These are phyloP conservation scores for Malacosoma neustria DNA, from an alignment of 2,888 invertebrate genomes.

Conservation along the genomic window DNA sequence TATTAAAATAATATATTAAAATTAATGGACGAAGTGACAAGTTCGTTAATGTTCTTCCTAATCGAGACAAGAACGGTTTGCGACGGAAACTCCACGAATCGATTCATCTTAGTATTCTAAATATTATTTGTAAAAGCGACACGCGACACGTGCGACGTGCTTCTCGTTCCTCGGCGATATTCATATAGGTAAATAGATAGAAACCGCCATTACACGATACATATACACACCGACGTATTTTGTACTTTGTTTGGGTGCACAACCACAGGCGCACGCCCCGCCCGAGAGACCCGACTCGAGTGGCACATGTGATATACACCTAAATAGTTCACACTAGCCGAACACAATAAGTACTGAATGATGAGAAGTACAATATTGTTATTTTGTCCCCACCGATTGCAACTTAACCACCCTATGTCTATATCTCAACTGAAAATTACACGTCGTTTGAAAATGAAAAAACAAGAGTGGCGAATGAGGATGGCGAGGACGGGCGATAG, in stretches of 20 bases:
- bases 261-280: constrained; percentile 49
- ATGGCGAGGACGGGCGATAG: no score
- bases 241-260: neutral
- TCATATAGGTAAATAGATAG: no score
- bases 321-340: neutral
- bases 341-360: constrained; percentile 20
- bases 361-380: constrained; percentile 74
- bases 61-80: constrained; percentile 67
- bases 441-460: neutral
- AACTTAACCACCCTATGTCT: no score
- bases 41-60: constrained; percentile 72
- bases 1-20: constrained; percentile 70
- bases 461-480: constrained; percentile 25
- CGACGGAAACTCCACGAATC: constrained; percentile 71
- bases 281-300: no score
- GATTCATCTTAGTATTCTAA: constrained; percentile 32
- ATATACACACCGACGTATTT: constrained; percentile 14
- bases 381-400: constrained; percentile 36
- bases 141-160: constrained; percentile 45
- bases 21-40: constrained; percentile 74
- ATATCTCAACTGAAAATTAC: no score
- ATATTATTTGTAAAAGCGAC: constrained; percentile 13
- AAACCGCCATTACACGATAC: neutral
- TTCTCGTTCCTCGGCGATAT: no score
- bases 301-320: no score